Percentiles rank a stretch among this genome's conserved stretches.
These are phyloP conservation scores for Eueides isabella DNA, from an alignment of 1,140 invertebrate species.

Conservation along the genomic window DNA sequence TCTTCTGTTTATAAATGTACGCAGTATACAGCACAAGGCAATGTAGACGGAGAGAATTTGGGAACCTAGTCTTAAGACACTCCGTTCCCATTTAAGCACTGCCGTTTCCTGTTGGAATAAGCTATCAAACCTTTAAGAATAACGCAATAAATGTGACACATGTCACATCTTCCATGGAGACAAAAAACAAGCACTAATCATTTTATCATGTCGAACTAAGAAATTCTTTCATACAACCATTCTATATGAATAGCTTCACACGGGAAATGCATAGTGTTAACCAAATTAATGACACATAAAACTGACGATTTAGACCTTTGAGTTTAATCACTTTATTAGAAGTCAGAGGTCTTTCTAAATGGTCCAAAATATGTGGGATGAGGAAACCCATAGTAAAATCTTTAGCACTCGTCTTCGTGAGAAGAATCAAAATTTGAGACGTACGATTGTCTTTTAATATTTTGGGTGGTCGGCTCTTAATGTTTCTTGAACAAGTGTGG, in stretches of 20 bases:
- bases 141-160: background rate
- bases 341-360: conserved; percentile 4
- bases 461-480: conserved; percentile 30
- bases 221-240: conserved; percentile 38
- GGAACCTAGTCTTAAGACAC: no score
- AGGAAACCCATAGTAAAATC: conserved; percentile 53
- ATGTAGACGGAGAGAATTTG: no score
- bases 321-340: background rate
- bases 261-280: conserved; percentile 67
- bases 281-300: conserved; percentile 65
- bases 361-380: conserved; percentile 48
- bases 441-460: conserved; percentile 42
- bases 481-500: background rate
- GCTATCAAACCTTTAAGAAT: no score
- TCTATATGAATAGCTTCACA: conserved; percentile 57
- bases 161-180: background rate
- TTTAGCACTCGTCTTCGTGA: conserved; percentile 54
- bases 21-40: no score
- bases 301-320: conserved; percentile 21
- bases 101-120: no score
- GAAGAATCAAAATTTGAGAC: conserved; percentile 43
- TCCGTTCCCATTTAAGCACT: no score
- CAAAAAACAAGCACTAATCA: conserved; percentile 30
- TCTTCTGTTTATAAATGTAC: no score
- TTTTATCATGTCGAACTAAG: conserved; percentile 48